Percentiles rank a stretch among this genome's conserved stretches.
phyloP scores from a whole-genome alignment of 2,113 vertebrate genomes.

The Hippopotamus amphibius region DNA sequence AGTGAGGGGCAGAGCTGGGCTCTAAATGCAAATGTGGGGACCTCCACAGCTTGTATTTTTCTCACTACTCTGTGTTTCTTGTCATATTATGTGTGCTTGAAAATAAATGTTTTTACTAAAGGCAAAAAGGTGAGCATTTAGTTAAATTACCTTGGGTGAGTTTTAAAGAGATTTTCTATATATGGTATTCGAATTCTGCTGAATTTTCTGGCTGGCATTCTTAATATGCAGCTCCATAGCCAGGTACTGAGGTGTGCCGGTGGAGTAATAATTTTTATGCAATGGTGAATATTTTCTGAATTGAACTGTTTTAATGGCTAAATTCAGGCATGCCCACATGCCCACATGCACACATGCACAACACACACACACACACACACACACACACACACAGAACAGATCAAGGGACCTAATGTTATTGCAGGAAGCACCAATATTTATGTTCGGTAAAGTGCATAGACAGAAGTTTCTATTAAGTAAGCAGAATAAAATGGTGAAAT shows the following conservation, averaged over 20 bases:
- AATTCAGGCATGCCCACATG: background rate
- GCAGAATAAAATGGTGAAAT: conserved; percentile 50
- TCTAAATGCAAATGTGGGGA: background rate
- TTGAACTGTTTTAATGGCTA: conserved; percentile 50
- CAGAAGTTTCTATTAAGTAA: conserved; percentile 56
- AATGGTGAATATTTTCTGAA: conserved; percentile 59
- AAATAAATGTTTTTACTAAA: conserved; percentile 55
- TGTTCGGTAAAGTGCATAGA: conserved; percentile 24
- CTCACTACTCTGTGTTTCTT: background rate
- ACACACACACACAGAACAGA: background rate
- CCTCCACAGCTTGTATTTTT: background rate
- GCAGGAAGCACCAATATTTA: conserved; percentile 72
- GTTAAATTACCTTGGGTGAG: conserved; percentile 24
- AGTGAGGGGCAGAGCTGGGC: background rate
- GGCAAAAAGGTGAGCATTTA: conserved; percentile 42
- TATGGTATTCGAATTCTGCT: background rate
- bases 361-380: background rate
- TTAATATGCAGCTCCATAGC: conserved; percentile 61
- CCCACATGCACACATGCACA: background rate
- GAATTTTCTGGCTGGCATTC: background rate
- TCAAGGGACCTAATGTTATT: background rate
- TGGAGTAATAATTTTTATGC: conserved; percentile 62
- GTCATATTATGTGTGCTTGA: conserved; percentile 24
- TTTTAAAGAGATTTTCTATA: conserved; percentile 34
- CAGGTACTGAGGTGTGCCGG: background rate